A percentile compares a stretch with the other conserved stretches of the same genome.
Evolutionary conservation across 2,113 vertebrate species (phyloP).

Genomic region (Hemibates koningsi): DNA sequence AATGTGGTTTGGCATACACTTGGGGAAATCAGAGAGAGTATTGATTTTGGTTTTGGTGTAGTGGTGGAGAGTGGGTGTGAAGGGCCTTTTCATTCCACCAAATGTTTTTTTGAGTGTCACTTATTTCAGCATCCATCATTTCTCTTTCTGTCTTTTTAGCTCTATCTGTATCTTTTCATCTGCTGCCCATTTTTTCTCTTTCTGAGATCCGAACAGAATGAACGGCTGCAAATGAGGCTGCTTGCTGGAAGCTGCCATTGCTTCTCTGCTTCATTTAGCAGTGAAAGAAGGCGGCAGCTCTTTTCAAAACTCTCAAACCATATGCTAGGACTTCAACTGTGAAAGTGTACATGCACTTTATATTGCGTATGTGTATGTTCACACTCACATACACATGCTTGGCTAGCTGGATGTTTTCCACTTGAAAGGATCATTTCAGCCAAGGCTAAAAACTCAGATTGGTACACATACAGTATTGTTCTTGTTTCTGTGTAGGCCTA

Average conservation of each 20-base stretch:
- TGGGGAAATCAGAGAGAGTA: conserved; percentile 43
- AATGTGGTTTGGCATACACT: conserved; percentile 48
- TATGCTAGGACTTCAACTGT: neutral
- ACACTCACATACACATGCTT: neutral
- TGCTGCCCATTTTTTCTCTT: neutral
- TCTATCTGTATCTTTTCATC: neutral
- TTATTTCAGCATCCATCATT: conserved; percentile 20
- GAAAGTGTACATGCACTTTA: neutral
- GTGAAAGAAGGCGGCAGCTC: neutral
- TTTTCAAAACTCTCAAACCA: neutral
- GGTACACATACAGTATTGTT: neutral
- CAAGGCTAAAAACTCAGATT: neutral
- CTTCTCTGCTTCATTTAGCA: conserved; percentile 24
- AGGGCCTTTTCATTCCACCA: conserved; percentile 39
- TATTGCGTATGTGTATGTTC: neutral
- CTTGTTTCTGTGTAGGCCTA: neutral
- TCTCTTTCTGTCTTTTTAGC: neutral
- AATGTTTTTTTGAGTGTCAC: conserved; percentile 31
- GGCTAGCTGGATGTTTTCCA: neutral
- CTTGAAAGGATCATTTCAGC: neutral
- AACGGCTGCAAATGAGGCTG: conserved; percentile 22
- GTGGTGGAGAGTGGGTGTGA: conserved; percentile 22
- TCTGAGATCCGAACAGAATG: neutral
- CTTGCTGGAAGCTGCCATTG: conserved; percentile 4
- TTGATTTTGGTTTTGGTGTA: conserved; percentile 34